A percentile compares a stretch with the other conserved stretches of the same genome.
phyloP scores from a whole-genome alignment of 2,888 invertebrate species.

The Lepas anatifera region DNA sequence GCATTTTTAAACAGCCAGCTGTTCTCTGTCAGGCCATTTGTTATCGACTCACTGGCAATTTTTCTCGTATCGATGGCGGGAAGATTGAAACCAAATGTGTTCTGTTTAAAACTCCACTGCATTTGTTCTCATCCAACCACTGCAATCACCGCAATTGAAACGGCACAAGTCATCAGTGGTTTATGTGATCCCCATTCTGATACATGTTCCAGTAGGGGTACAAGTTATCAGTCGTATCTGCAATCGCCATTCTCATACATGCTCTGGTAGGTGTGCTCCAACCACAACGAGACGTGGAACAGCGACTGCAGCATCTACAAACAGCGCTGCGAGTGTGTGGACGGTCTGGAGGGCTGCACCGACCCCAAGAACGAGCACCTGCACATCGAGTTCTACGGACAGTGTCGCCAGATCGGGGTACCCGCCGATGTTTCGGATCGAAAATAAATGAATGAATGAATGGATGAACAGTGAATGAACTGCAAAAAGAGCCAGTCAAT shows the following conservation, averaged over 20 bases:
- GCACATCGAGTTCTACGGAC: slow-evolving; percentile 89
- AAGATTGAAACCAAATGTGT: too few species aligned
- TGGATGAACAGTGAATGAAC: too few species aligned
- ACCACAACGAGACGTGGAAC: slow-evolving; percentile 86
- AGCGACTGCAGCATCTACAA: slow-evolving; percentile 91
- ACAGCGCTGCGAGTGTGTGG: slow-evolving; percentile 81
- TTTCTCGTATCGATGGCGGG: too few species aligned
- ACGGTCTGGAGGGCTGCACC: slow-evolving; percentile 55
- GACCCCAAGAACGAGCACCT: slow-evolving; percentile 63
- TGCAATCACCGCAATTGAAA: not conserved
- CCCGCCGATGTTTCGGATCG: too few species aligned
- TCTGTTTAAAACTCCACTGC: too few species aligned
- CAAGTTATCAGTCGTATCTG: too few species aligned
- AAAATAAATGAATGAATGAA: too few species aligned
- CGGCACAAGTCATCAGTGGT: not conserved
- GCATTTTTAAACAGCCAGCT: too few species aligned
- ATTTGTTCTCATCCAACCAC: too few species aligned
- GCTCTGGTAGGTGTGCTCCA: slow-evolving; percentile 60
- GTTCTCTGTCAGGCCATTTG: too few species aligned
- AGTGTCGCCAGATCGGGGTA: slow-evolving; percentile 65
- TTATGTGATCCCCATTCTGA: not conserved
- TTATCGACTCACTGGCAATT: too few species aligned
- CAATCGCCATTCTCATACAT: not conserved
- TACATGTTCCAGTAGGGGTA: not conserved
- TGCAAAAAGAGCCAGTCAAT: too few species aligned